These are phyloP conservation scores for Lamproptera curius DNA, from an alignment of 2,888 invertebrate species.

Conservation along the genomic window DNA sequence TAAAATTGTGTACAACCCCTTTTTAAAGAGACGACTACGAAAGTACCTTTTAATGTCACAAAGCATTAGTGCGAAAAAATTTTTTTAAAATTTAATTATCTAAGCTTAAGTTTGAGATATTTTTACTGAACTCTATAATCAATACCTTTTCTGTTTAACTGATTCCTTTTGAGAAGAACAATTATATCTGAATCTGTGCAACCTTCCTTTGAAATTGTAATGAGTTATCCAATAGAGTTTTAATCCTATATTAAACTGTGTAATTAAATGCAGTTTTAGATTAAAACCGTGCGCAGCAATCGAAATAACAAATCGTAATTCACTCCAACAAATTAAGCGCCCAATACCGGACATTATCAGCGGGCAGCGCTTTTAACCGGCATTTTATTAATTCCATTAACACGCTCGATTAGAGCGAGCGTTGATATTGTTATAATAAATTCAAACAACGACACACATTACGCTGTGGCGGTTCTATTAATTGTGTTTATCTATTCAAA, in stretches of 20 bases:
- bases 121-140: too few relatives aligned
- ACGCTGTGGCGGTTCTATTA: constrained; percentile 13
- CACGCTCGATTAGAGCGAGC: constrained; percentile 17
- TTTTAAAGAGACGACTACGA: too few relatives aligned
- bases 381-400: constrained; percentile 20
- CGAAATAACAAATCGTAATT: constrained; percentile 8
- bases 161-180: too few relatives aligned
- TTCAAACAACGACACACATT: constrained; percentile 14
- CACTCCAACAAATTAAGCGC: constrained; percentile 11
- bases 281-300: background rate
- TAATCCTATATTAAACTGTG: too few relatives aligned
- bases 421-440: constrained; percentile 18
- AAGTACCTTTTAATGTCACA: too few relatives aligned
- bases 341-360: constrained; percentile 7
- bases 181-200: too few relatives aligned
- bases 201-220: too few relatives aligned
- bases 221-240: constrained; percentile 6
- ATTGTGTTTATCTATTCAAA: constrained; percentile 18
- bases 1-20: too few relatives aligned
- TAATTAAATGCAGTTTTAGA: background rate
- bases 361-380: constrained; percentile 2
- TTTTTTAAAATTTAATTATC: background rate
- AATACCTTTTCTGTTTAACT: too few relatives aligned
- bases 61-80: too few relatives aligned
- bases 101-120: background rate